phyloP scores from a whole-genome alignment of 2,797 vertebrate genomes.

The Mastacembelus armatus region DNA sequence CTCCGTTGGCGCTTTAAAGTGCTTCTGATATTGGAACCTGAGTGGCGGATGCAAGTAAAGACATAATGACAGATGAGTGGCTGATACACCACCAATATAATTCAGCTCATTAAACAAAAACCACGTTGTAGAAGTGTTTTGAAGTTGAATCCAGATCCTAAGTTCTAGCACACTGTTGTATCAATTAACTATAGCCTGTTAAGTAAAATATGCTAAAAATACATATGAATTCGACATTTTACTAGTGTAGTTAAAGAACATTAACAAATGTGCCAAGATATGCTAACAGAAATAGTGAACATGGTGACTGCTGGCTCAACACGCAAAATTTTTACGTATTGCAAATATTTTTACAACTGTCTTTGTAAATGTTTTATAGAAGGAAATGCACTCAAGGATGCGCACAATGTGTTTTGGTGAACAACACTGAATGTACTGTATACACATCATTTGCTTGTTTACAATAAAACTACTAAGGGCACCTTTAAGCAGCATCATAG shows the following conservation, averaged over 20 bases:
- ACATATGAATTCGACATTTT: too few relatives aligned
- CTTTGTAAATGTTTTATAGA: neutral
- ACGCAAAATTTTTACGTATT: too few relatives aligned
- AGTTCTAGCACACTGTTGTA: slow-evolving; percentile 3
- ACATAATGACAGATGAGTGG: slow-evolving; percentile 71
- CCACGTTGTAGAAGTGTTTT: slow-evolving; percentile 48
- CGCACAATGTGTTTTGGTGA: neutral
- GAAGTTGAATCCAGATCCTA: slow-evolving; percentile 21
- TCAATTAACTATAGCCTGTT: slow-evolving; percentile 25
- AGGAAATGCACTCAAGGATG: neutral
- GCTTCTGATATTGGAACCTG: slow-evolving; percentile 72
- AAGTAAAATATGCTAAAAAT: neutral
- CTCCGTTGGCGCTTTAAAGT: slow-evolving; percentile 53
- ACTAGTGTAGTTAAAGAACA: too few relatives aligned
- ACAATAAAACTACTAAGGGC: neutral
- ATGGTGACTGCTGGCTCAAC: too few relatives aligned
- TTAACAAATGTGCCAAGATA: too few relatives aligned
- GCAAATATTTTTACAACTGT: neutral
- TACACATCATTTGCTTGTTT: neutral
- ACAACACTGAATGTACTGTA: neutral
- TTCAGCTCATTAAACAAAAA: slow-evolving; percentile 54
- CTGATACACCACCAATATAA: slow-evolving; percentile 66
- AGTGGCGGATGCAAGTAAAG: slow-evolving; percentile 68
- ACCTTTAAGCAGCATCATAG: neutral
- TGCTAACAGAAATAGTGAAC: neutral